Conservation (phyloP, 2,797 vertebrate genomes). For the Propithecus deckenii region DNA sequence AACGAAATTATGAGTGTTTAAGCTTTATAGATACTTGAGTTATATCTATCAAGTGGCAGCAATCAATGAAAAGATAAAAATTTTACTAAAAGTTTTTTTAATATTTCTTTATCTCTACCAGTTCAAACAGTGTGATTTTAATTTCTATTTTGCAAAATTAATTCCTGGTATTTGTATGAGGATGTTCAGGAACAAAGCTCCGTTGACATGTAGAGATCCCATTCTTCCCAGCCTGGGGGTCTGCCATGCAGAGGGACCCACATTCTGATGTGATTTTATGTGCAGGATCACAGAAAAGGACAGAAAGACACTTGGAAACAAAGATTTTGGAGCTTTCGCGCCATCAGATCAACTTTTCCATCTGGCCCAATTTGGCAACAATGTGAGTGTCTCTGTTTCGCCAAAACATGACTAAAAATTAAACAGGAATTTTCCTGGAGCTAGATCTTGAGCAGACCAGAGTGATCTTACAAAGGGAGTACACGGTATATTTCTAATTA, state of each 20-base stretch:
- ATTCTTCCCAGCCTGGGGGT: background rate
- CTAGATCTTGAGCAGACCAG: background rate
- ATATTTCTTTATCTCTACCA: background rate
- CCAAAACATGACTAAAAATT: constrained; percentile 68
- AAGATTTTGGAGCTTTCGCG: background rate
- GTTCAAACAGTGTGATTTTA: background rate
- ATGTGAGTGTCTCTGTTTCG: background rate
- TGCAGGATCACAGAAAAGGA: background rate
- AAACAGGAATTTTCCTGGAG: constrained; percentile 43
- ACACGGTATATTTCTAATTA: constrained; percentile 25
- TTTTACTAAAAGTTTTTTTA: background rate
- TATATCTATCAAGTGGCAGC: background rate
- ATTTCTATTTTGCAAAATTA: background rate
- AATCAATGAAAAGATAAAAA: background rate
- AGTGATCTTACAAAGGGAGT: background rate
- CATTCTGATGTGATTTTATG: background rate
- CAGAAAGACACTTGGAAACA: background rate
- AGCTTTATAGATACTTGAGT: background rate
- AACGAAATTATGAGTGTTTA: background rate
- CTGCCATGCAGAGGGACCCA: background rate
- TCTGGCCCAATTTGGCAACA: constrained; percentile 35
- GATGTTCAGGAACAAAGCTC: background rate
- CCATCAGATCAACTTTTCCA: constrained; percentile 65
- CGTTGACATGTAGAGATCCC: background rate
- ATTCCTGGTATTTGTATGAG: background rate